Conservation (phyloP, 2,797 vertebrate species). For the Caiman crocodilus region DNA sequence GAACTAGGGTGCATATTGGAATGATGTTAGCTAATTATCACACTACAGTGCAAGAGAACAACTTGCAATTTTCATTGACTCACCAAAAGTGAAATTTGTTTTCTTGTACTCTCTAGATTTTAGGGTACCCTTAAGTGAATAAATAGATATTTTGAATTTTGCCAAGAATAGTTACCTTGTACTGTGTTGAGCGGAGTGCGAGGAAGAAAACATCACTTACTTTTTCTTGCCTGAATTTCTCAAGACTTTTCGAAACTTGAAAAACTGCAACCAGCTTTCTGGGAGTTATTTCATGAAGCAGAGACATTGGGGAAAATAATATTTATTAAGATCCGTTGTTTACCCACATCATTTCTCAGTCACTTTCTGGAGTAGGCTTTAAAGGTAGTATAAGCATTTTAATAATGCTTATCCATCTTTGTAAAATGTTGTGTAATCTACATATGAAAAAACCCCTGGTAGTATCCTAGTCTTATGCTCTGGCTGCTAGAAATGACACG, state of each 20-base stretch:
- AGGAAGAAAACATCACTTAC: slow-evolving; percentile 10
- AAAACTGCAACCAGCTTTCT: slow-evolving; percentile 10
- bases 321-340: not conserved
- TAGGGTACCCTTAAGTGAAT: not conserved
- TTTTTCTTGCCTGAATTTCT: slow-evolving; percentile 34
- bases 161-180: slow-evolving; percentile 18
- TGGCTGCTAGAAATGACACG: not conserved
- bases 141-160: slow-evolving; percentile 28
- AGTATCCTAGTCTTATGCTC: not conserved
- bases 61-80: not conserved
- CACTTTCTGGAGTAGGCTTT: not conserved
- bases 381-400: not conserved
- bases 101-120: slow-evolving; percentile 9
- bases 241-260: slow-evolving; percentile 4
- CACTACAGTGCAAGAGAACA: not conserved
- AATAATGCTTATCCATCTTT: not conserved
- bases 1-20: too few relatives aligned
- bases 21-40: too few relatives aligned
- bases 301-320: not conserved
- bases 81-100: not conserved
- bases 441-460: not conserved
- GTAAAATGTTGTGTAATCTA: rapidly evolving
- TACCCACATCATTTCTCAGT: not conserved
- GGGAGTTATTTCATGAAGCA: not conserved
- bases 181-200: slow-evolving; percentile 22